Conservation (phyloP, 92 coral and sea anemone species). For the Porites rus region DNA sequence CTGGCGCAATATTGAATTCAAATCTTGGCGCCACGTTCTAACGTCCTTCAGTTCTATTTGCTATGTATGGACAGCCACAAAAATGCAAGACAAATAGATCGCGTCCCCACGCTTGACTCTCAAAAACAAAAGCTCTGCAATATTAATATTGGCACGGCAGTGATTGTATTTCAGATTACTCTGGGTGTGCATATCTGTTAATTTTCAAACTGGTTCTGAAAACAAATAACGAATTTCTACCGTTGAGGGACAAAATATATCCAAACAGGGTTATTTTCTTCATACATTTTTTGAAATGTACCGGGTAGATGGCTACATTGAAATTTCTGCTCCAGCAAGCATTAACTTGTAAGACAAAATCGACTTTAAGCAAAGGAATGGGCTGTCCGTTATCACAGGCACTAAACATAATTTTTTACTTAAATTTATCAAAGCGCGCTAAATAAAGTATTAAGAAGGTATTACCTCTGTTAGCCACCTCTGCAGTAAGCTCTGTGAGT, state of each 20-base stretch:
- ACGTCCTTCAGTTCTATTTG: background rate
- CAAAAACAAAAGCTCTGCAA: constrained; percentile 18
- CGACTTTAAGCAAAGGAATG: background rate
- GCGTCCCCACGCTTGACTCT: constrained; percentile 29
- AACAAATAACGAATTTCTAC: no score
- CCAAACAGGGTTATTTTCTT: background rate
- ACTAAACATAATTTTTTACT: background rate
- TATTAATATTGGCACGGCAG: constrained; percentile 21
- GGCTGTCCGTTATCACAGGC: background rate
- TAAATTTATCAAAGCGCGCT: background rate
- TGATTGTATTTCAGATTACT: constrained; percentile 16
- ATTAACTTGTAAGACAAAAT: constrained; percentile 12
- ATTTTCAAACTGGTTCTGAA: background rate
- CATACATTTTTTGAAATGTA: background rate
- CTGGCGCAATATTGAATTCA: constrained; percentile 23
- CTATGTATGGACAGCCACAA: background rate
- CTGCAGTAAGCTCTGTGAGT: background rate
- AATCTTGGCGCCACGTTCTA: background rate
- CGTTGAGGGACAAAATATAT: background rate
- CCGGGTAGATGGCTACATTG: background rate
- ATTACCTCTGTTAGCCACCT: constrained; percentile 1
- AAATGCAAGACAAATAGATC: constrained; percentile 1
- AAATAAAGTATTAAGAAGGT: background rate
- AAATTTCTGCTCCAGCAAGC: background rate
- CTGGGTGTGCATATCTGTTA: background rate